Evolutionary conservation across 2,797 vertebrate genomes (phyloP).

Genomic region (Perodicticus potto): DNA sequence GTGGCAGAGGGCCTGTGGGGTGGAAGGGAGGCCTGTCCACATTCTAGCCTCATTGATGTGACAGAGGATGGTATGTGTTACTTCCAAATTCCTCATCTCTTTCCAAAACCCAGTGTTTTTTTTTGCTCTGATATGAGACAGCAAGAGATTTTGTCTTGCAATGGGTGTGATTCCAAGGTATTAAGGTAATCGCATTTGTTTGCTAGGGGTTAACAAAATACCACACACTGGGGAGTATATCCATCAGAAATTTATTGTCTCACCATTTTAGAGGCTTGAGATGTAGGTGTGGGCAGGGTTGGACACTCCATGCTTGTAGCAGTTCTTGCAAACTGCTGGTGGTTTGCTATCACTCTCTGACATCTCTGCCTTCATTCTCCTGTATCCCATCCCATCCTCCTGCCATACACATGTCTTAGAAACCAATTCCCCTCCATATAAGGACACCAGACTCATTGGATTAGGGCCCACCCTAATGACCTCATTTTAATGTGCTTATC

Average conservation of each 20-base stretch:
- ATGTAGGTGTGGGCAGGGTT: too few species aligned
- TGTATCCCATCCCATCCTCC: neutral
- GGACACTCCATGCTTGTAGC: neutral
- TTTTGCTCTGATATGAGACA: neutral
- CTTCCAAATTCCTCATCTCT: neutral
- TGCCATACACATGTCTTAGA: neutral
- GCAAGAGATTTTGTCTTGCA: neutral
- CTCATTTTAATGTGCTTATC: neutral
- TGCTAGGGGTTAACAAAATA: neutral
- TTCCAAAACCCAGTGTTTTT: too few species aligned
- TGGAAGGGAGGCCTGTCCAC: neutral
- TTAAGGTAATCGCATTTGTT: neutral
- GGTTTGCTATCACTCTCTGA: neutral
- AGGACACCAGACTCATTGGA: neutral
- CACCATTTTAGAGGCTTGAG: neutral
- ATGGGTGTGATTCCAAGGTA: fast-evolving
- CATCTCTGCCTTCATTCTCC: neutral
- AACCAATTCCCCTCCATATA: neutral
- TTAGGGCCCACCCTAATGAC: neutral
- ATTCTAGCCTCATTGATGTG: too few species aligned
- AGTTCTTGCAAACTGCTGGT: neutral
- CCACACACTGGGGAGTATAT: fast-evolving
- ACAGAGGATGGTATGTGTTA: too few species aligned
- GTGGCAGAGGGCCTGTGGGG: neutral
- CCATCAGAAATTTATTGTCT: neutral